Evolutionary conservation across 2,797 vertebrate genomes (phyloP).

Genomic region (Lacerta viridis): DNA sequence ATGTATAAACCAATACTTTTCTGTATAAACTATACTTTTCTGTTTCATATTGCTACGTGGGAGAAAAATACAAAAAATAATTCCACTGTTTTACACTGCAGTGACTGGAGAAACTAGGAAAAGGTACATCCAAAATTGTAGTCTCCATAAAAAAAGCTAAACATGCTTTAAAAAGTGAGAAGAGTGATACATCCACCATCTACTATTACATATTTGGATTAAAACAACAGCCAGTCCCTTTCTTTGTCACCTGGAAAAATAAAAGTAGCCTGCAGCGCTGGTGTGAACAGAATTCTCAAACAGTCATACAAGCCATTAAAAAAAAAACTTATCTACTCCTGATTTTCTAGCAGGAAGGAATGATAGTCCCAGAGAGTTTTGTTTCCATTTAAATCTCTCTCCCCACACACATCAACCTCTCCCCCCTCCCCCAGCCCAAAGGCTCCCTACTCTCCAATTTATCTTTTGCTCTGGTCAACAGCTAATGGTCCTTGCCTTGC

Average conservation of each 20-base stretch:
- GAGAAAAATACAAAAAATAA: background rate
- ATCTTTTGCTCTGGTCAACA: slow-evolving; percentile 73
- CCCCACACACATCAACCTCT: background rate
- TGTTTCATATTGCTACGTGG: background rate
- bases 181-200: background rate
- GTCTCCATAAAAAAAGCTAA: background rate
- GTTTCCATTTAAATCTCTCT: slow-evolving; percentile 16
- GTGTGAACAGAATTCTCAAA: background rate
- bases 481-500: slow-evolving; percentile 80
- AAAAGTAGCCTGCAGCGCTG: background rate
- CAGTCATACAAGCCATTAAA: background rate
- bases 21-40: background rate
- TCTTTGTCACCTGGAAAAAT: background rate
- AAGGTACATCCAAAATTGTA: background rate
- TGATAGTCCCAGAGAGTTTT: slow-evolving; percentile 1
- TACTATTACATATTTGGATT: slow-evolving; percentile 1
- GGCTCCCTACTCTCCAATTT: slow-evolving; percentile 44
- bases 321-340: background rate
- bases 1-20: background rate
- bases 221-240: background rate
- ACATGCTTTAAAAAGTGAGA: background rate
- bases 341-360: slow-evolving; percentile 16
- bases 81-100: background rate
- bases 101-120: background rate
- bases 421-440: background rate